These are phyloP conservation scores for Emydoidea blandingii DNA, from an alignment of 2,797 vertebrate species.

Conservation along the genomic window DNA sequence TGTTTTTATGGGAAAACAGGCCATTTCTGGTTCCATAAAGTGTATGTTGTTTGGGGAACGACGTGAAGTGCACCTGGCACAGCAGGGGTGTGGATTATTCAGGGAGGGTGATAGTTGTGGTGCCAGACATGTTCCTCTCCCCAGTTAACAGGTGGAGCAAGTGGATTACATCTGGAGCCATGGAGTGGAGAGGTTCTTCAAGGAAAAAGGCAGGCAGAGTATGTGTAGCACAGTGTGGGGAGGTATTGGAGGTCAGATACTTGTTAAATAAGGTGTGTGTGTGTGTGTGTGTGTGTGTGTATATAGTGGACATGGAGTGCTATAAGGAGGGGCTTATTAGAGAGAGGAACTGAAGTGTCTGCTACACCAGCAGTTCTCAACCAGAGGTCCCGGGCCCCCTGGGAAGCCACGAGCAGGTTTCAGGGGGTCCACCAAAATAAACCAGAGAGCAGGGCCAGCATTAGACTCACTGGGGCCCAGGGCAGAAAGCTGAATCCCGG, in stretches of 20 bases:
- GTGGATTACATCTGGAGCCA: neutral
- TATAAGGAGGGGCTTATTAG: neutral
- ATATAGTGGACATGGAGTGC: neutral
- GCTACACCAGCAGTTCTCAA: neutral
- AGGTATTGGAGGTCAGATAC: neutral
- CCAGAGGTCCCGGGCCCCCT: too few relatives aligned
- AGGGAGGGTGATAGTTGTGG: too few relatives aligned
- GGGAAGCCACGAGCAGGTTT: too few relatives aligned
- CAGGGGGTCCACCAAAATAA: too few relatives aligned
- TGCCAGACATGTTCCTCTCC: neutral
- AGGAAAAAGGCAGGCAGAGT: neutral
- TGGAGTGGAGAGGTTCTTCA: neutral
- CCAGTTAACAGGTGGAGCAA: neutral
- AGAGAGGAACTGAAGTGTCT: neutral
- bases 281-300: fast-evolving
- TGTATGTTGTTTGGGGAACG: fast-evolving
- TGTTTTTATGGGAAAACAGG: neutral
- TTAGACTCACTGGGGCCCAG: too few relatives aligned
- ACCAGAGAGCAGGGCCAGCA: too few relatives aligned
- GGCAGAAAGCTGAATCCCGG: too few relatives aligned
- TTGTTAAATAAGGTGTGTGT: neutral
- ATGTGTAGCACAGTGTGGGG: neutral
- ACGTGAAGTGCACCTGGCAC: neutral
- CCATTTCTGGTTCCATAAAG: neutral
- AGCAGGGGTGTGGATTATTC: neutral